Evolutionary conservation across 2,888 invertebrate species (phyloP).

Genomic region (Ornithoptera alexandrae): DNA sequence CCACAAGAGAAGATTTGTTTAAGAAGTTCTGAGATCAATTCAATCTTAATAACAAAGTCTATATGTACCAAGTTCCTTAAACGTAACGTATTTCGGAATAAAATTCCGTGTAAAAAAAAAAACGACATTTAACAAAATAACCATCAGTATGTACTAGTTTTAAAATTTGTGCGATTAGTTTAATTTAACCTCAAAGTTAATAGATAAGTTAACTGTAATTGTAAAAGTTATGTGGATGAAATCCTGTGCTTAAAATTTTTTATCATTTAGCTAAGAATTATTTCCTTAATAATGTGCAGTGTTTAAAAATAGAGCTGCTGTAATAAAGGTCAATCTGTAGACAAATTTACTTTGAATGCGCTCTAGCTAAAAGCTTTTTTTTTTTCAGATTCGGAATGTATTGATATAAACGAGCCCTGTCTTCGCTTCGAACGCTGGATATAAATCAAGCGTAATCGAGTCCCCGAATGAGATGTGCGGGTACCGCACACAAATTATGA

Average conservation of each 20-base stretch:
- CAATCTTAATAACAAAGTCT: too few relatives aligned
- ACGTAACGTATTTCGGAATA: too few relatives aligned
- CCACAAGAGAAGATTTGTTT: too few relatives aligned
- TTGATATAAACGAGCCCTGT: conserved; percentile 72
- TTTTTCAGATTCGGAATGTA: conserved; percentile 61
- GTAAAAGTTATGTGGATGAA: background rate
- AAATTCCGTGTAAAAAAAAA: too few relatives aligned
- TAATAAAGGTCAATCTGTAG: conserved; percentile 17
- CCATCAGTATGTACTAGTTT: too few relatives aligned
- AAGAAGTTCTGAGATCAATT: too few relatives aligned
- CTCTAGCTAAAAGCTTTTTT: conserved; percentile 72
- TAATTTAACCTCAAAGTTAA: too few relatives aligned
- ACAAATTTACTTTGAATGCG: conserved; percentile 52
- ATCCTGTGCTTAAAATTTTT: background rate
- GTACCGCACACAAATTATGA: conserved; percentile 43
- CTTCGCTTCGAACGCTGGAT: conserved; percentile 52
- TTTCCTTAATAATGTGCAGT: background rate
- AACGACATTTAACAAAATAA: too few relatives aligned
- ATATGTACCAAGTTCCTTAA: too few relatives aligned
- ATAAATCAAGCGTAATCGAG: conserved; percentile 62
- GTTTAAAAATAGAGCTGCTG: background rate
- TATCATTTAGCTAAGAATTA: background rate
- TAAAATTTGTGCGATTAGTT: too few relatives aligned
- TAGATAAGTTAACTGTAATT: too few relatives aligned
- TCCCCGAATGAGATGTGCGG: conserved; percentile 44